These are phyloP conservation scores for Mungos mungo DNA, from an alignment of 2,113 vertebrate genomes.

Conservation along the genomic window DNA sequence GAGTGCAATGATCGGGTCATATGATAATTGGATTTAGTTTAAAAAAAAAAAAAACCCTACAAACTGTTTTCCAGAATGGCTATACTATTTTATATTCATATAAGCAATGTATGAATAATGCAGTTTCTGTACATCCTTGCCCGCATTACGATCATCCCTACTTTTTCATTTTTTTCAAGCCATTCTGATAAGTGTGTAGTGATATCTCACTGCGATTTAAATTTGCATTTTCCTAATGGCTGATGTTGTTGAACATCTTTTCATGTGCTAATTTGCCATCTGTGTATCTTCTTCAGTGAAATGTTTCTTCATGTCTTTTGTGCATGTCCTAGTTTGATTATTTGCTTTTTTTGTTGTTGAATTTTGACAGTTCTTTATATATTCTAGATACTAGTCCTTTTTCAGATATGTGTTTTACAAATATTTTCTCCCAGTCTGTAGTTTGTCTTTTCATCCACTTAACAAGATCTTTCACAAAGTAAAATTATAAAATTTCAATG, in stretches of 20 bases:
- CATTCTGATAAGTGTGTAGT: background rate
- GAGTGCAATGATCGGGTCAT: background rate
- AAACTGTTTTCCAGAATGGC: background rate
- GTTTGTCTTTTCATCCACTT: background rate
- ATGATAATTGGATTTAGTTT: background rate
- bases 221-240: background rate
- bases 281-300: background rate
- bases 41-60: background rate
- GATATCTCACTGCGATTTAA: background rate
- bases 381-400: slow-evolving; percentile 10
- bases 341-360: slow-evolving; percentile 10
- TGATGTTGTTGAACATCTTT: background rate
- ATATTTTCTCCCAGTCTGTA: background rate
- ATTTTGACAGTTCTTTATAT: slow-evolving; percentile 33
- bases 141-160: background rate
- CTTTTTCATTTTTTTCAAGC: background rate
- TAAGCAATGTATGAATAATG: background rate
- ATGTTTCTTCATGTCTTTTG: slow-evolving; percentile 13
- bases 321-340: background rate
- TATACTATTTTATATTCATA: background rate
- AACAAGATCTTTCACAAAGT: background rate
- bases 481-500: background rate
- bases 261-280: slow-evolving; percentile 2
- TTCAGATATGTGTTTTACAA: background rate
- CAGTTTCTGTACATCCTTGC: background rate